Base-by-base conservation (phyloP, 2,797 vertebrate species). In the Discoglossus pictus region DNA sequence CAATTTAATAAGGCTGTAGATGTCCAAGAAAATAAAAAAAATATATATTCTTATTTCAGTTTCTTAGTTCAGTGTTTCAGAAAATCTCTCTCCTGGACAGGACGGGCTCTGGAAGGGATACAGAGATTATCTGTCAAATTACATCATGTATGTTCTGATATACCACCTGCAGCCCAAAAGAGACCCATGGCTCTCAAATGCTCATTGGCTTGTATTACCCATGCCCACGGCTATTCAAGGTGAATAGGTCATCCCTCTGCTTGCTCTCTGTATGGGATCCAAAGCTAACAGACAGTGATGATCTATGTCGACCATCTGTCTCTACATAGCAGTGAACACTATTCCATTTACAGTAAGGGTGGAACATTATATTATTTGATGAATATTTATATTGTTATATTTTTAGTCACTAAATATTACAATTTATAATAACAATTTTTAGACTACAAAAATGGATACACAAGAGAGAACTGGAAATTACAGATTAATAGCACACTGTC, bases 161-260 rank as follows among this genome's bases (percentile, higher is more conserved):
- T 24, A 50, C 39, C 38, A 66, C 66, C 50, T 62, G 56, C 50
- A 47, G 48, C 40, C 58, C 31, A 16, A 7, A 20, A 62, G 58
- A 21, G 16, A 25, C 42, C 23, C 16, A 35, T 21, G 39, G 23
- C 27, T 39, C 7, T 16, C 18, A 11, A 25, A 48, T 46, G 16
- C 59, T 62, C 8, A 15, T 8, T 54, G 20, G 40, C 36, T 20
- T 42, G 54, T 40, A 39, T 36, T 17, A 20, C 21, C 16, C 20
- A 16, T 16, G 67, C 67, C 42, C 9, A 36, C 40, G 21, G 50
- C 40, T 8, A 17, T 11, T 10, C 15, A 56, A 55, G 51, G 59
- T 55, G 59, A 48, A 42, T n/a, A 42, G 67, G 67, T 70, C 51
- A 47, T n/a, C 31, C 15, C 66, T 20, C 40, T 51, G 25, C 36